Base-by-base conservation (phyloP, 2,797 vertebrate species). In the Rhinatrema bivittatum region DNA sequence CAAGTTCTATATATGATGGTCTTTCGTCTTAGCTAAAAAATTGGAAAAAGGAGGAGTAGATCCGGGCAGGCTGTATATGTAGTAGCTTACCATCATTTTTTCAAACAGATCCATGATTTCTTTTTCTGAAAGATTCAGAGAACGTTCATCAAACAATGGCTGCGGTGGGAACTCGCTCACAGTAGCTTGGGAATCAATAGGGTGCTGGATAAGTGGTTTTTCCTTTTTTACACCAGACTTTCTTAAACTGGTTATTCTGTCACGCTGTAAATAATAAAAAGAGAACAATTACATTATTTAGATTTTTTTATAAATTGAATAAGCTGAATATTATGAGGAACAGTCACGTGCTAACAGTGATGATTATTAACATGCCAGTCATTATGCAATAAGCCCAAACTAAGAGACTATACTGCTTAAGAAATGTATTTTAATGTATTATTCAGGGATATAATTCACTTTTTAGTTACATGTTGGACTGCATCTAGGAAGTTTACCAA, bases 41-140 rank as follows among this genome's bases (percentile, higher is more conserved):
- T n/a, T n/a, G n/a, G n/a, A n/a, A n/a, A n/a, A n/a, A n/a, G n/a
- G n/a, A n/a, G n/a, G n/a, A n/a, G n/a, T n/a, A n/a, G n/a, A n/a
- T n/a, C n/a, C n/a, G n/a, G n/a, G n/a, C n/a, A n/a, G n/a, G n/a
- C n/a, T n/a, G n/a, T n/a, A n/a, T n/a, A n/a, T n/a, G n/a, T n/a
- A n/a, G n/a, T 29, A 16, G 27, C 89, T 91, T 67, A 98, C 96
- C 96, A 99, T 99, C 96, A 99, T 99, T 79, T 99, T 99, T 65
- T 99, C 94, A 65, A 99, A 98, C 32, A 99, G 88, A 76, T 97
- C 93, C 62, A 90, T 79, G 34, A 98, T 94, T 86, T 99, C 96
- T 59, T 98, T 99, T 66, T 99, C 94, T 1, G 96, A 97, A 46
- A 99, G 87, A 65, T 94, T 93, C 86, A 86, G 74, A 56, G 89